A percentile compares a stretch with the other conserved stretches of the same genome.
These are phyloP conservation scores for Drosophila quadrilineata DNA, from an alignment of 1,140 invertebrate genomes.

Conservation along the genomic window DNA sequence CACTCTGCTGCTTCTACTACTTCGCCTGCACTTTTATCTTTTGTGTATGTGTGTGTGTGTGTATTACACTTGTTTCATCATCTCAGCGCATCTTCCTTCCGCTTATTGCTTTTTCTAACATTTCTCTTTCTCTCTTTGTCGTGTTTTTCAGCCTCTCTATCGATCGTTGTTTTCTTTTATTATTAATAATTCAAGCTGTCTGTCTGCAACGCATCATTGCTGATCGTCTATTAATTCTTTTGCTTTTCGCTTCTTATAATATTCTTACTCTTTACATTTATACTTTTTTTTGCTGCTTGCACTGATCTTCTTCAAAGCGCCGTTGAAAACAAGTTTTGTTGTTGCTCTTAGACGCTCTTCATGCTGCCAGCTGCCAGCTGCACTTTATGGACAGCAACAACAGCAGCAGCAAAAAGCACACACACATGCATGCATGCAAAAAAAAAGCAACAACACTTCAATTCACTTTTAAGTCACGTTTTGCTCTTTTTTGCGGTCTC, in stretches of 20 bases:
- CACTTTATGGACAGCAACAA: constrained; percentile 56
- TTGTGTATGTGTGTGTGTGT: background rate
- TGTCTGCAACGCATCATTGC: constrained; percentile 53
- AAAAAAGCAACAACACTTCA: constrained; percentile 43
- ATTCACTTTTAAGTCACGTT: constrained; percentile 79
- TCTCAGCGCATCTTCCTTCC: constrained; percentile 64
- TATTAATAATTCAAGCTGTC: too few species aligned
- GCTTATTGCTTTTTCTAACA: constrained; percentile 68
- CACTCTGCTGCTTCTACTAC: constrained; percentile 18
- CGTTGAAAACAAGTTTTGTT: constrained; percentile 70
- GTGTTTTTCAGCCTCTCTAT: constrained; percentile 20
- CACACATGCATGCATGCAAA: constrained; percentile 17
- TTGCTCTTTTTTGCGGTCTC: constrained; percentile 66
- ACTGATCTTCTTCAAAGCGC: constrained; percentile 76
- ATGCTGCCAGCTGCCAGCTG: constrained; percentile 64
- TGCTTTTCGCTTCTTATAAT: constrained; percentile 27
- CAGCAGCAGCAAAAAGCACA: constrained; percentile 23
- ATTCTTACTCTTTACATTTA: too few species aligned
- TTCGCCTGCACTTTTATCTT: constrained; percentile 3
- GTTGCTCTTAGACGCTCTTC: constrained; percentile 16
- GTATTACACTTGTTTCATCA: constrained; percentile 24
- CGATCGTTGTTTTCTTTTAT: too few species aligned
- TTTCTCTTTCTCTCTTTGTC: too few species aligned
- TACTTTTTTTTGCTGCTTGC: constrained; percentile 40
- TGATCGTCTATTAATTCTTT: constrained; percentile 74